Conservation (phyloP, 2,113 vertebrate genomes). For the Perca schrenkii region DNA sequence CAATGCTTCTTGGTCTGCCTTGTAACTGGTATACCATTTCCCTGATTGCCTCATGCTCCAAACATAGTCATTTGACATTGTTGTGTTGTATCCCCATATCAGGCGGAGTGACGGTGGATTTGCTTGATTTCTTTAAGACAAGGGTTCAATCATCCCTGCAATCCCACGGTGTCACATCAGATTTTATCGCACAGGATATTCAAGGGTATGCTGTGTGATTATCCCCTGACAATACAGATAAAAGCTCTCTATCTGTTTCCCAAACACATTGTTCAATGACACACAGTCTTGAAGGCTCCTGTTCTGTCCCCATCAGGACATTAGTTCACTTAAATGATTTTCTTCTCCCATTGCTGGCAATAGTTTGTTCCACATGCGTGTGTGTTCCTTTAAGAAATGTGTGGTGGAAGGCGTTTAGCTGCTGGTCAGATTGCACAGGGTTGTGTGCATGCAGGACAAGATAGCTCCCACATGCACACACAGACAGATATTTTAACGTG, state of each 20-base stretch:
- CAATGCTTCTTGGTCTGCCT: constrained; percentile 43
- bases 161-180: constrained; percentile 73
- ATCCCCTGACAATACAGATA: constrained; percentile 78
- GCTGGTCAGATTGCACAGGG: too few species aligned
- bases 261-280: constrained; percentile 62
- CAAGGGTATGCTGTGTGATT: constrained; percentile 73
- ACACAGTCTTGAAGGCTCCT: constrained; percentile 38
- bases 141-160: constrained; percentile 71
- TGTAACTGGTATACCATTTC: constrained; percentile 47
- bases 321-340: too few species aligned
- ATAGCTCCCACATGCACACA: too few species aligned
- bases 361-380: too few species aligned
- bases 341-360: too few species aligned
- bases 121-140: constrained; percentile 80
- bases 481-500: too few species aligned
- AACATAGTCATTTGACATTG: constrained; percentile 70
- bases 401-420: too few species aligned
- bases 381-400: too few species aligned
- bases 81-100: constrained; percentile 62
- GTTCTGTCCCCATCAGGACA: too few species aligned
- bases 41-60: constrained; percentile 60
- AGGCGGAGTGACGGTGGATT: constrained; percentile 64
- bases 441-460: too few species aligned
- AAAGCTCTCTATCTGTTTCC: constrained; percentile 60
- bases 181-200: constrained; percentile 77